Percentiles rank a stretch among this genome's conserved stretches.
phyloP scores from a whole-genome alignment of 2,113 vertebrate species.

The Microtus montanus region DNA sequence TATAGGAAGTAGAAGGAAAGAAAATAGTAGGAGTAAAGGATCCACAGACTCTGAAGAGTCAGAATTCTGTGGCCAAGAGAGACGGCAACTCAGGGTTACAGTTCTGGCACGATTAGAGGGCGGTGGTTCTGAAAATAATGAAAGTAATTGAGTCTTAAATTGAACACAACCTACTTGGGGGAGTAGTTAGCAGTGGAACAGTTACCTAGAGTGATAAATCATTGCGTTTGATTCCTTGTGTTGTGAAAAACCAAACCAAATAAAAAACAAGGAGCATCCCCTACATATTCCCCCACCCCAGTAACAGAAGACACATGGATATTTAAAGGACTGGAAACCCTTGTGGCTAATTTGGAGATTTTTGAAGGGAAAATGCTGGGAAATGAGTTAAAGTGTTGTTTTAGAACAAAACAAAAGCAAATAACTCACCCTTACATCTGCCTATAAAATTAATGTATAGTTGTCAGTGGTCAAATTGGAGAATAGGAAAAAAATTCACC shows the following conservation, averaged over 20 bases:
- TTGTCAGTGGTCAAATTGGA: slow-evolving; percentile 22
- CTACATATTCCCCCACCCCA: not conserved
- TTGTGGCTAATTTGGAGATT: not conserved
- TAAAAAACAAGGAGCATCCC: not conserved
- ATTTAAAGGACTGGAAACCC: not conserved
- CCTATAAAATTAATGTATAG: slow-evolving; percentile 42
- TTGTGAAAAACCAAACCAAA: not conserved
- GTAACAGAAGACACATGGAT: not conserved
- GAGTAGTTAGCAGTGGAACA: not conserved
- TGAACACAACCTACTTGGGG: not conserved
- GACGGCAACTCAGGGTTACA: not conserved
- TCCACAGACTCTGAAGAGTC: slow-evolving; percentile 13
- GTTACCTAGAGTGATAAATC: not conserved
- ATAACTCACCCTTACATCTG: not conserved
- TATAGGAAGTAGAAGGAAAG: not conserved
- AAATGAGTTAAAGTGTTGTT: slow-evolving; percentile 46
- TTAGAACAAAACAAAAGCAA: not conserved
- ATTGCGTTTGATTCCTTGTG: not conserved
- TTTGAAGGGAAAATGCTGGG: not conserved
- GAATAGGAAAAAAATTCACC: slow-evolving; percentile 21
- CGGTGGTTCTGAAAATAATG: not conserved
- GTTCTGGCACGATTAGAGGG: not conserved
- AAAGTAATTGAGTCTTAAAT: slow-evolving; percentile 51
- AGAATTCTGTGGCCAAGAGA: slow-evolving; percentile 32
- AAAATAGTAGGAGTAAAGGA: not conserved